Conservation (phyloP, 2,797 vertebrate species). For the Hephaestus fuliginosus region DNA sequence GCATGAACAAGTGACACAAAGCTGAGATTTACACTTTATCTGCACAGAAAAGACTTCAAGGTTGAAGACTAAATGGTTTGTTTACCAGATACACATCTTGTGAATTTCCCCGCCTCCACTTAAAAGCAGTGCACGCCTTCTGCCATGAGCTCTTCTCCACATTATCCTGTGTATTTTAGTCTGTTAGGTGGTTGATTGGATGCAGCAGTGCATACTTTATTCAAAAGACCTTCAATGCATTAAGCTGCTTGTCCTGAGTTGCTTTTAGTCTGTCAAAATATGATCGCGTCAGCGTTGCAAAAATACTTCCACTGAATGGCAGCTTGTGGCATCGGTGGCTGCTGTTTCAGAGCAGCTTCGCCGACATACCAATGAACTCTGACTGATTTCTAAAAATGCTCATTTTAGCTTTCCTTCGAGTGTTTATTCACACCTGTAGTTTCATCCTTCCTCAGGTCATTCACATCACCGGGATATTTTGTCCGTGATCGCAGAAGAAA, state of each 20-base stretch:
- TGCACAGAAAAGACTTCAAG: no score
- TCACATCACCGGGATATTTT: not conserved
- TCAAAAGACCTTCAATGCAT: not conserved
- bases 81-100: no score
- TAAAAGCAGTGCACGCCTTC: no score
- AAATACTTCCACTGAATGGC: not conserved
- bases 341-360: not conserved
- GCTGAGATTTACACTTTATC: no score
- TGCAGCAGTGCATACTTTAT: not conserved
- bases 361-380: not conserved
- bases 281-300: no score
- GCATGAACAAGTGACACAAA: no score
- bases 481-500: not conserved
- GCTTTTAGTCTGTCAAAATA: not conserved
- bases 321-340: not conserved
- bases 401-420: conserved; percentile 6
- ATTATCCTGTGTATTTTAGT: no score
- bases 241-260: not conserved
- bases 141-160: no score
- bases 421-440: conserved; percentile 14
- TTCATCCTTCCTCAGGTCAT: not conserved
- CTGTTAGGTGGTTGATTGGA: no score
- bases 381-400: conserved; percentile 6
- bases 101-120: no score
- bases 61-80: no score